Conservation (phyloP, 2,797 vertebrate species). For the Mormyrops attenuatus region DNA sequence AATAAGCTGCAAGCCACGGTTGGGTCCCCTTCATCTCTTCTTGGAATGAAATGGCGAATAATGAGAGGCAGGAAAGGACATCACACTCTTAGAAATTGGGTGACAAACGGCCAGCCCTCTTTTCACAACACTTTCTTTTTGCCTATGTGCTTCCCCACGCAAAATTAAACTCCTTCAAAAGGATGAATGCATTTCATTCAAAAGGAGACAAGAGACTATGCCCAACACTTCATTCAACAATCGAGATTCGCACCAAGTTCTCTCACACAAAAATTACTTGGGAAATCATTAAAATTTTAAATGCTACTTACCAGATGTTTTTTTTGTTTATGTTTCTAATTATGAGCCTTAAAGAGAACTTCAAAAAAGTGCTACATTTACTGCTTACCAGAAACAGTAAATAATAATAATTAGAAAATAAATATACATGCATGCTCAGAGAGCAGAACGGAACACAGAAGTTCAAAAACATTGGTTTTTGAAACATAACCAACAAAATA, state of each 20-base stretch:
- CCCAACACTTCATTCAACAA: conserved; percentile 39
- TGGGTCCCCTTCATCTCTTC: not conserved
- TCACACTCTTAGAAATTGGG: conserved; percentile 26
- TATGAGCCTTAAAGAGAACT: not conserved
- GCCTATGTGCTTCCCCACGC: conserved; percentile 50
- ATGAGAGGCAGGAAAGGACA: conserved; percentile 37
- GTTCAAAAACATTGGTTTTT: not conserved
- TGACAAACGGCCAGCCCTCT: conserved; percentile 52
- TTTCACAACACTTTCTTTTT: conserved; percentile 48
- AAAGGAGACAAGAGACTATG: conserved; percentile 38
- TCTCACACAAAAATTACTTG: not conserved
- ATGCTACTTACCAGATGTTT: conserved; percentile 6
- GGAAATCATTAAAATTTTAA: not conserved
- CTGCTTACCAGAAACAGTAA: not conserved
- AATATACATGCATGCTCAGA: not conserved
- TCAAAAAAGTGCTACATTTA: not conserved
- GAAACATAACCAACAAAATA: not conserved
- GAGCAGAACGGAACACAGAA: not conserved
- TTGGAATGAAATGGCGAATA: not conserved
- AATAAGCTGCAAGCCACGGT: not conserved
- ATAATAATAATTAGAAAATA: not conserved
- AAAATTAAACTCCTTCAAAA: conserved; percentile 51
- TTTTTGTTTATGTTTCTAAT: not conserved
- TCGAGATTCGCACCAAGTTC: conserved; percentile 26
- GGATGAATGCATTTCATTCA: conserved; percentile 46